Percentiles rank a stretch among this genome's conserved stretches.
phyloP scores from a whole-genome alignment of 1,140 invertebrate species.

The Sitophilus oryzae region DNA sequence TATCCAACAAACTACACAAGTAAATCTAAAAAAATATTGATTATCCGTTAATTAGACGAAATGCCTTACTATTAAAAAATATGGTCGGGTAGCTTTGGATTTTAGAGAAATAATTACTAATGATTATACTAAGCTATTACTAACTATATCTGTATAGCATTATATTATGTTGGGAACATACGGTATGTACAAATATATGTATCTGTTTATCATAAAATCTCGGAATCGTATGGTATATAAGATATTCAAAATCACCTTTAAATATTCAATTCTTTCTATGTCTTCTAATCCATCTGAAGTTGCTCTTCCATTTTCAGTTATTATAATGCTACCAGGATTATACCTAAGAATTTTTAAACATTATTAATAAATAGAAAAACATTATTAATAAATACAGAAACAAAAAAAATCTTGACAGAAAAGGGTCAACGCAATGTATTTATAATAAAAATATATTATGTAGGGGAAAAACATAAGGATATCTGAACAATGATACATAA shows the following conservation, averaged over 20 bases:
- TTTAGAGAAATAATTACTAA: not conserved
- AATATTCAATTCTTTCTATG: constrained; percentile 3
- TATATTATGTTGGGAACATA: not conserved
- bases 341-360: constrained; percentile 3
- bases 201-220: no score
- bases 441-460: no score
- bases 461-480: no score
- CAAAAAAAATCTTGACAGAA: no score
- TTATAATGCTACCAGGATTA: constrained; percentile 1
- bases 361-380: not conserved
- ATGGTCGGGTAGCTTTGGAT: no score
- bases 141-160: not conserved
- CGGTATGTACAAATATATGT: not conserved
- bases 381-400: not conserved
- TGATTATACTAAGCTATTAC: not conserved
- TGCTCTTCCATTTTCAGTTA: constrained; percentile 9
- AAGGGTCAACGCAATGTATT: no score
- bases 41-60: no score
- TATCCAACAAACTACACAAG: constrained; percentile 50
- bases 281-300: not conserved
- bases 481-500: no score
- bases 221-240: no score
- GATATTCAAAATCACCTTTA: not conserved
- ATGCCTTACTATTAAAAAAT: no score
- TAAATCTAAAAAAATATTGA: constrained; percentile 45